Evolutionary conservation across 2,113 vertebrate species (phyloP).

Genomic region (Nymphicus hollandicus): DNA sequence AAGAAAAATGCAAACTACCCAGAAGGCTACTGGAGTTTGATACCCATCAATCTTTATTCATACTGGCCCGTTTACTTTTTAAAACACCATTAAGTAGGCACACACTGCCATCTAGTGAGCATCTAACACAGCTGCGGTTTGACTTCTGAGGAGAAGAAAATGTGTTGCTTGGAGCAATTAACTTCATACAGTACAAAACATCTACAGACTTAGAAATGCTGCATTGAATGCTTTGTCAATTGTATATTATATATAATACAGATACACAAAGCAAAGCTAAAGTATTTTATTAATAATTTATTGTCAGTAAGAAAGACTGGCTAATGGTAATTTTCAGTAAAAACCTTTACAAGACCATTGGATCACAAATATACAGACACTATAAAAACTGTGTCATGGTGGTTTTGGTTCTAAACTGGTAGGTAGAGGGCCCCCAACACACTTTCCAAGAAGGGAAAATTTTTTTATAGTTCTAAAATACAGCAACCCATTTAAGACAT

Average conservation of each 20-base stretch:
- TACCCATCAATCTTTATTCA: conserved; percentile 56
- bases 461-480: conserved; percentile 89
- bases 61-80: background rate
- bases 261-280: conserved; percentile 68
- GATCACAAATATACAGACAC: conserved; percentile 95
- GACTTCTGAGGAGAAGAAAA: background rate
- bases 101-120: conserved; percentile 67
- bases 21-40: conserved; percentile 29
- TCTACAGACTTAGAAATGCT: background rate
- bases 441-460: conserved; percentile 89
- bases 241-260: conserved; percentile 36
- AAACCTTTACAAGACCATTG: conserved; percentile 98
- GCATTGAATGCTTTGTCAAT: conserved; percentile 37
- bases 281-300: conserved; percentile 99
- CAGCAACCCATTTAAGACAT: conserved; percentile 86
- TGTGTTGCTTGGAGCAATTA: background rate
- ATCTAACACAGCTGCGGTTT: background rate
- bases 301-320: conserved; percentile 99
- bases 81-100: conserved; percentile 3
- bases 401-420: conserved; percentile 90
- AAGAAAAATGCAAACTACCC: conserved; percentile 33
- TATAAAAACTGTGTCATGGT: conserved; percentile 91
- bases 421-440: conserved; percentile 86
- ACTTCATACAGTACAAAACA: conserved; percentile 13
- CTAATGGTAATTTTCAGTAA: conserved; percentile 98